Conservation (phyloP, 1,140 invertebrate species). For the Uloborus diversus region DNA sequence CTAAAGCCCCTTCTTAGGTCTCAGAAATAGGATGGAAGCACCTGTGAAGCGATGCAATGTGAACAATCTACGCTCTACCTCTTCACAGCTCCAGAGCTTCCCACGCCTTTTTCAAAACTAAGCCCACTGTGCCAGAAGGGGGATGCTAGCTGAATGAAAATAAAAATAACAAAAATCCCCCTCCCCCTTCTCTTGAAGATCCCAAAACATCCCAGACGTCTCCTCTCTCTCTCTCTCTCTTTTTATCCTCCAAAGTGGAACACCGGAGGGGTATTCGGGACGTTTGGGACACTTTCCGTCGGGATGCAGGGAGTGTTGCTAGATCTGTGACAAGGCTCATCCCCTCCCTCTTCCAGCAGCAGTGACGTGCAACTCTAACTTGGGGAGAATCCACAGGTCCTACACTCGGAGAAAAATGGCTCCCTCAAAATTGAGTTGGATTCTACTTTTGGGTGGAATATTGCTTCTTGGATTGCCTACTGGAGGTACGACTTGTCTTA, state of each 20-base stretch:
- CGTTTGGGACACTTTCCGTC: background rate
- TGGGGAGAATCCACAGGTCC: background rate
- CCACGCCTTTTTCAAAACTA: background rate
- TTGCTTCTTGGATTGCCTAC: background rate
- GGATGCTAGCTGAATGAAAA: background rate
- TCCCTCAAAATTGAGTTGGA: background rate
- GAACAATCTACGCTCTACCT: too few species aligned
- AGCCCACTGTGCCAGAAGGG: background rate
- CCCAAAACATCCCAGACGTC: background rate
- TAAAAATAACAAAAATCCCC: too few species aligned
- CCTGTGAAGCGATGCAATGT: too few species aligned
- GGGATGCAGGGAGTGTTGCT: background rate
- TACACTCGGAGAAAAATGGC: background rate
- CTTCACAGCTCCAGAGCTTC: too few species aligned
- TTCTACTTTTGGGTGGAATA: background rate
- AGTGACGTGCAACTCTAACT: background rate
- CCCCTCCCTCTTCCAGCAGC: background rate
- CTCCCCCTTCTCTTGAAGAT: background rate
- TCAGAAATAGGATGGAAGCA: too few species aligned
- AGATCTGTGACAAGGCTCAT: background rate
- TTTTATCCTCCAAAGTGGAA: background rate
- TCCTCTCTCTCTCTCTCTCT: background rate
- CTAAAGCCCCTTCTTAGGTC: too few species aligned
- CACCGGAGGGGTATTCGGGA: background rate
- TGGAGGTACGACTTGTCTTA: background rate